Percentiles rank a stretch among this genome's conserved stretches.
phyloP scores from a whole-genome alignment of 1,140 invertebrate species.

The Calliphora vicina region DNA sequence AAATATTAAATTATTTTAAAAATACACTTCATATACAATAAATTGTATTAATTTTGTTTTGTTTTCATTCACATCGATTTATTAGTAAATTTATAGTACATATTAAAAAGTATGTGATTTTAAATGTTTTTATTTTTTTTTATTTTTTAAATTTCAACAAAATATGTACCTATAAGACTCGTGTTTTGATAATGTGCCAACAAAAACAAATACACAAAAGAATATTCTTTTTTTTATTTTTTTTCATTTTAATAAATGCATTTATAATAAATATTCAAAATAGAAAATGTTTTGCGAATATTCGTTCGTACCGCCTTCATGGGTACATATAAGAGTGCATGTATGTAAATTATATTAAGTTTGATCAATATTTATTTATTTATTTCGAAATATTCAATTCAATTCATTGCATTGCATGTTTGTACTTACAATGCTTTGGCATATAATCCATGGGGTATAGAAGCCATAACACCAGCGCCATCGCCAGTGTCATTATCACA shows the following conservation, averaged over 20 bases:
- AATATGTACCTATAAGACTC: too few species aligned
- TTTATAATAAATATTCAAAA: not conserved
- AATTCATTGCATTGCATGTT: not conserved
- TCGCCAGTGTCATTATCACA: conserved; percentile 99
- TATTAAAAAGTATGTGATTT: not conserved
- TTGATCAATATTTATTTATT: too few species aligned
- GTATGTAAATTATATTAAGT: too few species aligned
- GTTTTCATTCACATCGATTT: not conserved
- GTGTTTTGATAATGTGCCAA: not conserved
- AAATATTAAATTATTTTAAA: too few species aligned
- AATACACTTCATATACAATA: too few species aligned
- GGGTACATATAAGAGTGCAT: too few species aligned
- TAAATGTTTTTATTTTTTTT: not conserved
- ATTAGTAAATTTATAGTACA: not conserved
- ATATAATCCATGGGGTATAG: conserved; percentile 96
- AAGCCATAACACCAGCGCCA: conserved; percentile 94
- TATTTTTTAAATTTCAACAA: too few species aligned
- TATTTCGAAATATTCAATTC: not conserved
- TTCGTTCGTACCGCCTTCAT: too few species aligned
- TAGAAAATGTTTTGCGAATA: too few species aligned
- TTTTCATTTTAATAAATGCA: not conserved
- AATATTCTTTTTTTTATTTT: too few species aligned
- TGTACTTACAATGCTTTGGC: conserved; percentile 78
- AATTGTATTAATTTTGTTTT: not conserved
- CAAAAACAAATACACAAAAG: not conserved